A percentile compares a stretch with the other conserved stretches of the same genome.
Conservation (phyloP, 35 echinoderm and acorn worm species). For the Ophioderma brevispina region DNA sequence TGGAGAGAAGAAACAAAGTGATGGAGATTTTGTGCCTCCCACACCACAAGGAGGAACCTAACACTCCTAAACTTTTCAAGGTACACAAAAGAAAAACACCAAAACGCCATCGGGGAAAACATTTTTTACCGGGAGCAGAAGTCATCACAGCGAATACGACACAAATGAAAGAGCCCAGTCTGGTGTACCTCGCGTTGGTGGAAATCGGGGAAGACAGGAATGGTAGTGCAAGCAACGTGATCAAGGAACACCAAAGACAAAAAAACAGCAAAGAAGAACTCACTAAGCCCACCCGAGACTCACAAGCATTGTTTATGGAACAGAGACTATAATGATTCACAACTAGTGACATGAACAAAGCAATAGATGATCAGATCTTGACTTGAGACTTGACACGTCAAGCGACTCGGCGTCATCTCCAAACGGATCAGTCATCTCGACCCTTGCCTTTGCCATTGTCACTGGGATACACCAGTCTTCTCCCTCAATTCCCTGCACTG, state of each 20-base stretch:
- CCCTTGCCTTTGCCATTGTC: background rate
- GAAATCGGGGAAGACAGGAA: background rate
- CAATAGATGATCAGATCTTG: slow-evolving; percentile 20
- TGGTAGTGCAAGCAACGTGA: background rate
- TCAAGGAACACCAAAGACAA: background rate
- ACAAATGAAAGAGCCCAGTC: background rate
- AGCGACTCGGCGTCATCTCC: slow-evolving; percentile 41
- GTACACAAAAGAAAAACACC: slow-evolving; percentile 1
- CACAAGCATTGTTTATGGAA: slow-evolving; percentile 23
- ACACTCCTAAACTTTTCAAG: slow-evolving; percentile 48
- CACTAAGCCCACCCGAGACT: background rate
- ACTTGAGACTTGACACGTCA: slow-evolving; percentile 9
- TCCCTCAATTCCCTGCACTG: slow-evolving; percentile 21
- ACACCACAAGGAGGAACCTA: slow-evolving; percentile 59
- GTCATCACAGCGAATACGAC: background rate
- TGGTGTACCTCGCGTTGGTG: background rate
- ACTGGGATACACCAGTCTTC: background rate
- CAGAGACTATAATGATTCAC: background rate
- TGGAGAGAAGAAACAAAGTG: slow-evolving; percentile 54
- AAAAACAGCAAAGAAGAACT: background rate
- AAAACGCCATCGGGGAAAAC: slow-evolving; percentile 10
- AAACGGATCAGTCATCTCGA: background rate
- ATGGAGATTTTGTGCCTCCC: slow-evolving; percentile 66
- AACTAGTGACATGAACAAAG: slow-evolving; percentile 34
- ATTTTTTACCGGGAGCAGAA: background rate